phyloP scores from a whole-genome alignment of 2,113 vertebrate genomes.

The Lathamus discolor region DNA sequence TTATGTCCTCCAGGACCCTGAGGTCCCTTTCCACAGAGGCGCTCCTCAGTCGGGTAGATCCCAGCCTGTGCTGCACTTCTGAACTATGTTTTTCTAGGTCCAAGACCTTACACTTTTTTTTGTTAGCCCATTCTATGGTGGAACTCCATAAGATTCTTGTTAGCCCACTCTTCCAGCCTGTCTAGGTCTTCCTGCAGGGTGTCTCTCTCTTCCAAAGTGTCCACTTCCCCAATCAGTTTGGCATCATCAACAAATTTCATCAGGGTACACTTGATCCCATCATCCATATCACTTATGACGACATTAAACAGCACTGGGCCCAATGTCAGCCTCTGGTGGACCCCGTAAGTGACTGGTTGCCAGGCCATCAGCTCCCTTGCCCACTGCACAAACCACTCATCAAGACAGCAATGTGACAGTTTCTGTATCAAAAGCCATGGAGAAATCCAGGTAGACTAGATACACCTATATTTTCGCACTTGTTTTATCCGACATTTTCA shows the following conservation, averaged over 20 bases:
- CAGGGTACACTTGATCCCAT: background rate
- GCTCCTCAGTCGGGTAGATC: background rate
- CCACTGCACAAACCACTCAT: no score
- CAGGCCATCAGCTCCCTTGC: background rate
- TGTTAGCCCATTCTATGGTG: background rate
- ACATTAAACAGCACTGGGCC: background rate
- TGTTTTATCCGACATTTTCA: background rate
- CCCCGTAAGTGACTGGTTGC: background rate
- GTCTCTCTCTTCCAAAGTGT: background rate
- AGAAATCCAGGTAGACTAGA: background rate
- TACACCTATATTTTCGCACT: background rate
- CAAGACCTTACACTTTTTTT: background rate
- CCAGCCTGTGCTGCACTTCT: background rate
- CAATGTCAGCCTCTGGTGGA: background rate
- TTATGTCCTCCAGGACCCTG: background rate
- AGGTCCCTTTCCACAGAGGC: background rate
- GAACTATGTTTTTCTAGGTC: background rate
- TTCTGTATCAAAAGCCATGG: background rate
- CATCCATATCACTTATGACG: background rate
- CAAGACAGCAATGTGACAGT: background rate
- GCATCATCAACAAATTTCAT: no score
- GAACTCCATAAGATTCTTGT: background rate
- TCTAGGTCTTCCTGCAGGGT: background rate
- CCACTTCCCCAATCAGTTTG: background rate
- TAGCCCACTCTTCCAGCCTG: background rate